Evolutionary conservation across 2,888 invertebrate genomes (phyloP).

Genomic region (Pristionchus entomophagus): DNA sequence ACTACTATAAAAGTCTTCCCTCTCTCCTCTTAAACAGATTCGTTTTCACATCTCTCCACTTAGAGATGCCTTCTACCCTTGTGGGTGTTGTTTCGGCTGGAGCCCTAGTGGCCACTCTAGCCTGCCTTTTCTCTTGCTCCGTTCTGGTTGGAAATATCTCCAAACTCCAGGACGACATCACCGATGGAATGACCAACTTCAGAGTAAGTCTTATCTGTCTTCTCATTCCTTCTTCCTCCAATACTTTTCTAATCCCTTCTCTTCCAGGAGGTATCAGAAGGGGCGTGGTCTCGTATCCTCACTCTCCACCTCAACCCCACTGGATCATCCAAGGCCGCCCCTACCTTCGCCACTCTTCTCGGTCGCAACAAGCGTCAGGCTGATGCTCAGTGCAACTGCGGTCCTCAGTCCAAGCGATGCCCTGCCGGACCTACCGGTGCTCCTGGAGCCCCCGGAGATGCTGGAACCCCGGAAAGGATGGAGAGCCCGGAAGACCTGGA

Average conservation of each 20-base stretch:
- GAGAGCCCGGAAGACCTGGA: constrained; percentile 65
- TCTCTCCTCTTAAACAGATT: neutral
- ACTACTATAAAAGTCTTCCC: neutral
- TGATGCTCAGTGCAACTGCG: constrained; percentile 66
- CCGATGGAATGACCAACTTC: constrained; percentile 62
- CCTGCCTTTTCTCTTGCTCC: constrained; percentile 56
- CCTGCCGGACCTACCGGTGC: constrained; percentile 68
- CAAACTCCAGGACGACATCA: constrained; percentile 58
- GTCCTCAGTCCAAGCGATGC: constrained; percentile 63
- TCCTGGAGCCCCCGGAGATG: constrained; percentile 62
- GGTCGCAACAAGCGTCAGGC: constrained; percentile 59
- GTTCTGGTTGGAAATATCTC: constrained; percentile 58
- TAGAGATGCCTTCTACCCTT: constrained; percentile 39
- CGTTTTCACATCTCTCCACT: neutral
- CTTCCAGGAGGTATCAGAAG: constrained; percentile 58
- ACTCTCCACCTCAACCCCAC: constrained; percentile 62
- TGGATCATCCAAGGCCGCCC: constrained; percentile 54
- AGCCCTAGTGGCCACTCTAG: constrained; percentile 56
- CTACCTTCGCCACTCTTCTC: constrained; percentile 63
- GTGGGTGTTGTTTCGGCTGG: constrained; percentile 60
- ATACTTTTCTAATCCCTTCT: neutral
- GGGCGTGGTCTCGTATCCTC: constrained; percentile 63
- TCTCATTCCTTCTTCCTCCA: neutral
- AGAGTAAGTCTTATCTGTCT: constrained; percentile 52
- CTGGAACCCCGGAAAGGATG: constrained; percentile 61